Base-by-base conservation (phyloP, 2,888 invertebrate species). In the Osmoderma eremita region DNA sequence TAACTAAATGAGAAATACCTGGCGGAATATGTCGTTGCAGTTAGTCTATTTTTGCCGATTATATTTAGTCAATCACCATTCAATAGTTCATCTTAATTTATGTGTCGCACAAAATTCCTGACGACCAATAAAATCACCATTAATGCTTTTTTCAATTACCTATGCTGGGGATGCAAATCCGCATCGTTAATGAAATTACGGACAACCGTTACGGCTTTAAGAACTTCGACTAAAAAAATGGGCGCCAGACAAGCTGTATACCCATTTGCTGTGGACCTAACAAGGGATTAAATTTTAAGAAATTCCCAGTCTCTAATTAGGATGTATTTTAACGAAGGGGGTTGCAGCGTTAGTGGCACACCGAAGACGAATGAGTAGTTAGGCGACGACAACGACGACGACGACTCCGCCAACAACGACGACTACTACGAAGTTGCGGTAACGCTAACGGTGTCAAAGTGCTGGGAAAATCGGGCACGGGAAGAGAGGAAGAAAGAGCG, bases 221-320 rank as follows among this genome's bases (percentile, higher is more conserved):
- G 13, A 41, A 15, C 45, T 42, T 5, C 36, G n/a, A 30, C 36
- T 61, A 71, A 70, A 71, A 70, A 63, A 51, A 70, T 61, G 70
- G 68, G 51, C 56, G 65, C 65, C 58, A 61, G 58, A 61, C 45
- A 45, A 51, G 67, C 38, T 61, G 41, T 62, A 45, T 53, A 53
- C 65, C 69, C 69, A 71, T 72, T 73, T 73, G 69, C 70, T 67
- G 50, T 53, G 30, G 58, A 67, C 65, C 72, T 75, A 75, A 75
- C 74, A 73, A 75, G 75, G 74, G 73, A 74, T 74, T 74, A 75
- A 73, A 73, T 73, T 75, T 74, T 75, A 73, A 72, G 73, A 75
- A 73, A 71, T 68, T 68, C 61, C 63, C 48, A 49, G 67, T 65
- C 71, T 71, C 71, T 75, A 75, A 75, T 74, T 75, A 74, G 74